These are phyloP conservation scores for Saxicola maurus DNA, from an alignment of 2,797 vertebrate genomes.

Conservation along the genomic window DNA sequence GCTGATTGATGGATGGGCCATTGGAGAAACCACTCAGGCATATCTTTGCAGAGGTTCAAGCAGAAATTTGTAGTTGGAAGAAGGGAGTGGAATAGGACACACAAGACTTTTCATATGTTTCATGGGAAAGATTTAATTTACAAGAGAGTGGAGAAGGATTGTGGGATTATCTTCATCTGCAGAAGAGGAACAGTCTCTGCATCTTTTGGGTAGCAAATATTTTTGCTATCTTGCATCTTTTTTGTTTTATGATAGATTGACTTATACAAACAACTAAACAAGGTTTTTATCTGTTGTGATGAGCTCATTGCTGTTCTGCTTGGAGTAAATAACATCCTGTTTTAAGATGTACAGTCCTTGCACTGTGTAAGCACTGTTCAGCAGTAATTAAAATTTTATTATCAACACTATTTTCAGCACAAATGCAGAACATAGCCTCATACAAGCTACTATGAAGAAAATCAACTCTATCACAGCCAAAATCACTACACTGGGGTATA, in stretches of 20 bases:
- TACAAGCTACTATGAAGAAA: neutral
- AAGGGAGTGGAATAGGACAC: neutral
- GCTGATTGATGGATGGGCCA: neutral
- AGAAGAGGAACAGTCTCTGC: neutral
- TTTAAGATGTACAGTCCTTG: neutral
- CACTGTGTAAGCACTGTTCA: neutral
- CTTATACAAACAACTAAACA: neutral
- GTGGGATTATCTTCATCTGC: neutral
- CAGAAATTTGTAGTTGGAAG: neutral
- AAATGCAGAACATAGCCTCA: neutral
- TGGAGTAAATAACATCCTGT: neutral
- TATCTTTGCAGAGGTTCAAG: neutral
- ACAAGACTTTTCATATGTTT: neutral
- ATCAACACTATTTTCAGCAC: neutral
- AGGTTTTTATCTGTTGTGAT: neutral
- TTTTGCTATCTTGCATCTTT: neutral
- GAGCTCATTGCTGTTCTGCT: neutral
- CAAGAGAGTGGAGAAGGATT: neutral
- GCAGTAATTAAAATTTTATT: neutral
- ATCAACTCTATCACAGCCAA: neutral
- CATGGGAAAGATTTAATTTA: neutral
- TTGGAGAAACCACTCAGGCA: neutral
- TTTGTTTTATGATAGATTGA: neutral
- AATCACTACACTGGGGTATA: rapidly evolving
- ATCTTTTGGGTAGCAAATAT: neutral